Evolutionary conservation across 2,113 vertebrate genomes (phyloP).

Genomic region (Recurvirostra avosetta): DNA sequence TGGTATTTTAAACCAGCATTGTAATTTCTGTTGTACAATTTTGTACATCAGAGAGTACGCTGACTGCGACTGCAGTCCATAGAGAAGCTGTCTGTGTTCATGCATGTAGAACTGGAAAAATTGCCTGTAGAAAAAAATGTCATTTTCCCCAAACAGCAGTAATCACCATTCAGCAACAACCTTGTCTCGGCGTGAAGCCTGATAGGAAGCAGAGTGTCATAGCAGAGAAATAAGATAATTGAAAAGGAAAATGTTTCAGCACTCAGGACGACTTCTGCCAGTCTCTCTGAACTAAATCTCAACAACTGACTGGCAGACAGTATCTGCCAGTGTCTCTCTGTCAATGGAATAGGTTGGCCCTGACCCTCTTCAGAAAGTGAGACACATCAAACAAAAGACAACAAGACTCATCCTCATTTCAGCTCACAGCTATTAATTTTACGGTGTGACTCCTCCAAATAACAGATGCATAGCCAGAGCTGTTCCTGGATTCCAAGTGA

Average conservation of each 20-base stretch:
- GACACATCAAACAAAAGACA: slow-evolving; percentile 54
- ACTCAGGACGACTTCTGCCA: background rate
- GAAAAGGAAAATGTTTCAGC: slow-evolving; percentile 44
- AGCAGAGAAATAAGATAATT: slow-evolving; percentile 27
- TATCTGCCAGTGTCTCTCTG: slow-evolving; percentile 38
- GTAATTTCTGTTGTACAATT: background rate
- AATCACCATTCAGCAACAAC: slow-evolving; percentile 11
- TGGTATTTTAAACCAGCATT: background rate
- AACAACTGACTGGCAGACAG: slow-evolving; percentile 36
- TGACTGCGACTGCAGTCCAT: background rate
- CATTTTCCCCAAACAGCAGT: background rate
- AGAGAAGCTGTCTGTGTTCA: background rate
- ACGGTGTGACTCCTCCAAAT: slow-evolving; percentile 20
- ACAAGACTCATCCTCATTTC: slow-evolving; percentile 40
- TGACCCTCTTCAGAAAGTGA: slow-evolving; percentile 46
- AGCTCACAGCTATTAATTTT: slow-evolving; percentile 60
- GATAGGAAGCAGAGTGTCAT: background rate
- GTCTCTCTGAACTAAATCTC: slow-evolving; percentile 37
- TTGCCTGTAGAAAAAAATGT: background rate
- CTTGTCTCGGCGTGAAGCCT: background rate
- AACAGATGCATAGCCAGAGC: background rate
- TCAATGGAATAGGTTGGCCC: slow-evolving; percentile 46
- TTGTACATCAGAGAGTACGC: background rate
- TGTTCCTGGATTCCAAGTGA: slow-evolving; percentile 14
- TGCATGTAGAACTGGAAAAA: background rate